These are phyloP conservation scores for Strix uralensis DNA, from an alignment of 2,113 vertebrate genomes.

Conservation along the genomic window DNA sequence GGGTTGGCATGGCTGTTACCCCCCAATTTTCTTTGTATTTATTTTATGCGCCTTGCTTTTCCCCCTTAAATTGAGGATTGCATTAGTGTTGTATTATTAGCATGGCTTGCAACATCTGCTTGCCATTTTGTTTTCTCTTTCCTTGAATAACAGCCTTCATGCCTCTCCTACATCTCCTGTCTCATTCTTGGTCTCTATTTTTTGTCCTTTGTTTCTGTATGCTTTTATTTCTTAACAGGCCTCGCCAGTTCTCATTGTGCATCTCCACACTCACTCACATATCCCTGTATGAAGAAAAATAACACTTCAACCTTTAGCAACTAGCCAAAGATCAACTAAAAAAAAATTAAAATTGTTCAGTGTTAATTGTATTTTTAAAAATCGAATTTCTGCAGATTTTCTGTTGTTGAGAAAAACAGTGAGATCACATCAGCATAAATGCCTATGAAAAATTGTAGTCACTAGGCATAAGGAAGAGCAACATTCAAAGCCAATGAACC, in stretches of 20 bases:
- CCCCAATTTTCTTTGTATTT: background rate
- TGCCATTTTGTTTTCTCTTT: background rate
- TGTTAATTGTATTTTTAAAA: background rate
- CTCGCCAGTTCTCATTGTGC: background rate
- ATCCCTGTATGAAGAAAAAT: background rate
- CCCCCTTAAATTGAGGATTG: background rate
- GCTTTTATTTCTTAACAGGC: background rate
- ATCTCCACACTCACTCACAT: background rate
- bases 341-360: background rate
- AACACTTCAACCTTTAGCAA: background rate
- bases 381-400: background rate
- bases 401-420: background rate
- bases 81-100: background rate
- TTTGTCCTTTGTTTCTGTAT: background rate
- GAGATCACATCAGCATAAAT: background rate
- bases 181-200: background rate
- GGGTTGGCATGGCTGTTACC: background rate
- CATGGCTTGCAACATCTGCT: background rate
- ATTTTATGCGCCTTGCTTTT: background rate
- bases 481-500: slow-evolving; percentile 52
- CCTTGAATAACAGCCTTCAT: background rate
- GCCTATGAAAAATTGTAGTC: slow-evolving; percentile 12
- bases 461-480: slow-evolving; percentile 28
- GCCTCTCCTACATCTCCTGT: background rate
- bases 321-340: background rate